Evolutionary conservation across 2,113 vertebrate species (phyloP).

Genomic region (Pandion haliaetus): DNA sequence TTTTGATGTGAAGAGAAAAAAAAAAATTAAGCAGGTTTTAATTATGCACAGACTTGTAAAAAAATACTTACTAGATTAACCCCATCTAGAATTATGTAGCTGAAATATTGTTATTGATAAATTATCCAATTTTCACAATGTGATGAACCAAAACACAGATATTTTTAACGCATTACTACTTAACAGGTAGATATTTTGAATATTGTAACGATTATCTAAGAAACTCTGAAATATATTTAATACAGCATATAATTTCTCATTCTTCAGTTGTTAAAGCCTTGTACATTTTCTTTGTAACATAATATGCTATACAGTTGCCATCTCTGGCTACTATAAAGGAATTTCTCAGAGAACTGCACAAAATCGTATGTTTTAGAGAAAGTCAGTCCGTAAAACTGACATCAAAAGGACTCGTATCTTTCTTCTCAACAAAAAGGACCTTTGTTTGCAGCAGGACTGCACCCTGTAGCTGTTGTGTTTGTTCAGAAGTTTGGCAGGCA

Average conservation of each 20-base stretch:
- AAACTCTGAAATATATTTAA: background rate
- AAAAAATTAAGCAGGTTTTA: background rate
- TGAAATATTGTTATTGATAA: background rate
- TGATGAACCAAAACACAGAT: background rate
- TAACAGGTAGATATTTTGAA: background rate
- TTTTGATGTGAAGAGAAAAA: background rate
- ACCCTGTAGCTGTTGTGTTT: background rate
- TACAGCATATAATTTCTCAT: background rate
- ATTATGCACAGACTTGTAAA: background rate
- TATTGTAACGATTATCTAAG: background rate
- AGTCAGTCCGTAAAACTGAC: background rate
- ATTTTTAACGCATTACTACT: background rate
- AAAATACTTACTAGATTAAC: background rate
- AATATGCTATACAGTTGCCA: background rate
- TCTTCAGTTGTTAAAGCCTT: background rate
- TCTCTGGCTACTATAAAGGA: background rate
- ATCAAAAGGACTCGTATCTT: background rate
- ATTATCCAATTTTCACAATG: background rate
- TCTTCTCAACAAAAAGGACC: background rate
- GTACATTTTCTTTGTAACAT: background rate
- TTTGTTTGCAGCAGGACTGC: background rate
- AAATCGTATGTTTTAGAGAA: background rate
- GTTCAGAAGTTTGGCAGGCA: background rate
- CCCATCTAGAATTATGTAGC: background rate
- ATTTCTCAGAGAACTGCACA: background rate